Conservation (phyloP, 1,140 invertebrate species). For the Daktulosphaira vitifoliae region DNA sequence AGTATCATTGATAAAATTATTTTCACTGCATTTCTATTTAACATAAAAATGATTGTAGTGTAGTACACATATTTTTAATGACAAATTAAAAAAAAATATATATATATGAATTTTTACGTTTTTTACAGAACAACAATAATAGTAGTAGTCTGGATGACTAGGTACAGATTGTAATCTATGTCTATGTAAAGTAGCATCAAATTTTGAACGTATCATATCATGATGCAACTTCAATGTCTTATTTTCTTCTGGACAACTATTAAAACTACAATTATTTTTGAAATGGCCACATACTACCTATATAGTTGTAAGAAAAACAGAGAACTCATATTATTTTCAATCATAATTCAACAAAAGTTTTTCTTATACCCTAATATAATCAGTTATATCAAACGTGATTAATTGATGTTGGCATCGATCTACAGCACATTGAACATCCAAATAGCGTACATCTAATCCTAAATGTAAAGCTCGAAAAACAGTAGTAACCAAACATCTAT, state of each 20-base stretch:
- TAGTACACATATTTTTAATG: background rate
- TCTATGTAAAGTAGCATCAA: background rate
- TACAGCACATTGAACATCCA: conserved; percentile 64
- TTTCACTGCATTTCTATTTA: too few relatives aligned
- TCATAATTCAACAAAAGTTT: too few relatives aligned
- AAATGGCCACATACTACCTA: conserved; percentile 27
- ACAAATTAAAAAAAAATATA: too few relatives aligned
- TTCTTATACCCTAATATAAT: conserved; percentile 55
- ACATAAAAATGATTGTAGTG: background rate
- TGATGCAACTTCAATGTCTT: conserved; percentile 9
- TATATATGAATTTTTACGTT: background rate
- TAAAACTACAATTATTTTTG: background rate
- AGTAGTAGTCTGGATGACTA: conserved; percentile 12
- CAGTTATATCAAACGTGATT: conserved; percentile 63
- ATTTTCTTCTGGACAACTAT: conserved; percentile 6
- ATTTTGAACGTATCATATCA: conserved; percentile 15
- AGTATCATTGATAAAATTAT: too few relatives aligned
- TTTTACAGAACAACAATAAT: background rate
- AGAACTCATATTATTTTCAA: background rate
- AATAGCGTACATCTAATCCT: conserved; percentile 50
- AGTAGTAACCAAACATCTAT: conserved; percentile 58
- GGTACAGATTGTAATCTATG: background rate
- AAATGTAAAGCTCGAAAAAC: conserved; percentile 56
- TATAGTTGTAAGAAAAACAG: background rate
- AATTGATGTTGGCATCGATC: conserved; percentile 62